Base-by-base conservation (phyloP, 2,113 vertebrate genomes). In the Hiodon tergisus region DNA sequence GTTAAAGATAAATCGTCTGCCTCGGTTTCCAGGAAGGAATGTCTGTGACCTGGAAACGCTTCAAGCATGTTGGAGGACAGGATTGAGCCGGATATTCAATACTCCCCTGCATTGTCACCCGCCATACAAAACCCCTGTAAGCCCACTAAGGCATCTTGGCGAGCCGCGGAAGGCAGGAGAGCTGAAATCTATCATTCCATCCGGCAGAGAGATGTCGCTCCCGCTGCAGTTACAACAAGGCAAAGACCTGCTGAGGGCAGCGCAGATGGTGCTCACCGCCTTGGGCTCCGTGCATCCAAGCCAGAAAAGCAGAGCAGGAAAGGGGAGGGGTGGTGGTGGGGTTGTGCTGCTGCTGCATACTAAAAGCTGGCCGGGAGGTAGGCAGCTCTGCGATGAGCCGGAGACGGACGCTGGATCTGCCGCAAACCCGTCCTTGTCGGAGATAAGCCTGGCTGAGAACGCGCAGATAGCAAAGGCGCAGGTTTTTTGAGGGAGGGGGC, bases 221-320 rank as follows among this genome's bases (percentile, higher is more conserved):
- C 68, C 65, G 71, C 67, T 69, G 31, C 52, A 3, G 6, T 55
- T 71, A 68, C 72, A 73, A 50, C 4, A 74, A 75, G 77, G 69
- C 57, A 11, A 31, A 61, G 69, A 16, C 76, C 75, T 48, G 80
- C 50, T 74, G 78, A 74, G 72, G 75, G 57, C 9, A 74, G 61
- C 65, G 53, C 82, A 84, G 81, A 79, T 79, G 80, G 77, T 71
- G 72, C 73, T 81, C 69, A 79, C 77, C 77, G 60, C 73, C 59
- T 50, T 65, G 68, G 79, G 70, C 69, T 78, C 59, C 55, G 65
- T 80, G 69, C 54, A 51, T 60, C 73, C 60, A 65, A 61, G 61
- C 53, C 60, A 6, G 59, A 53, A 16, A 47, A 54, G 52, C 67
- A 1, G 31, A 13, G 61, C 10, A 47, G 31, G 67, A 71, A 68